Evolutionary conservation across 1,140 invertebrate species (phyloP), one percentile per base, ranked within the genome.

Genomic region (Sogatella furcifera): DNA sequence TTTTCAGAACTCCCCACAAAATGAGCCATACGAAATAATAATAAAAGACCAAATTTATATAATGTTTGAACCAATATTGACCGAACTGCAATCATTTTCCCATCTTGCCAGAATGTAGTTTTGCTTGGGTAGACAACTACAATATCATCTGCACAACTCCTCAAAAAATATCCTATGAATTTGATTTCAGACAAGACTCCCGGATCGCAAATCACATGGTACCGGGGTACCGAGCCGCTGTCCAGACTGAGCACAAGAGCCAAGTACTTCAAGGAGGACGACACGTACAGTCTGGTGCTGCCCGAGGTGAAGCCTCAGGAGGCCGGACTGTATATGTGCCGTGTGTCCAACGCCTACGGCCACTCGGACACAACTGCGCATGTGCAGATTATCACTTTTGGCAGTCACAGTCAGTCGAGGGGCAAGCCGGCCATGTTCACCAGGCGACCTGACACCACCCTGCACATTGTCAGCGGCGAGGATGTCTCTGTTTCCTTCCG

Each of bases 301-400:
- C 84, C 79, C 1, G 81, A 87, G 70, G 84, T 83, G 0, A 80
- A 87, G 44, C 84, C 91, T 57, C 86, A 86, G 56, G 93, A 97
- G 70, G 83, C 85, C 57, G 96, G 95, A 5, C 82, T 90, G 34
- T 95, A 95, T 70, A 89, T 86, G 0, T 95, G 89, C 68, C 81
- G 84, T 64, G 90, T 90, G 1, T 82, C 80, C 64, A 94, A 91
- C 71, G 78, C 75, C 31, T 82, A 85, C 63, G 92, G 91, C 3
- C 82, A 84, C 70, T 84, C 86, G 1, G 86, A 90, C 65, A 85
- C 83, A 52, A 79, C 79, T 64, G 82, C 82, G 1, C 82, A 80
- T 54, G 78, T 89, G 19, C 80, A 85, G 60, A 81, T 88, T 1
- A 77, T 88, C 4, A 74, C 81, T 21, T 75, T 79, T 1, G 80